Evolutionary conservation across 2,888 invertebrate species (phyloP).

Genomic region (Cephus pygmeus): DNA sequence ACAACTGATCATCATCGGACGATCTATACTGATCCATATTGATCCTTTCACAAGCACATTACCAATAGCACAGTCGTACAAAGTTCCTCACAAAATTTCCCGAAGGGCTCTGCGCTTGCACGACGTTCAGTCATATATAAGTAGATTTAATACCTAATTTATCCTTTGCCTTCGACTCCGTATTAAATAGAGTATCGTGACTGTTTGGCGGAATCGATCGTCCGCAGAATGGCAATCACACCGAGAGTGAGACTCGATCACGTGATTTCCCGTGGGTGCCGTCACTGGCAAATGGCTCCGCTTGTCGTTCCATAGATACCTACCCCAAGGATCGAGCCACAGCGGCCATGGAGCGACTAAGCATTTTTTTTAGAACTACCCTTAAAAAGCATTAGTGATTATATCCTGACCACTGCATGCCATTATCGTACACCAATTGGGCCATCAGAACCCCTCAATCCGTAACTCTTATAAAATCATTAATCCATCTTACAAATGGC

Average conservation of each 20-base stretch:
- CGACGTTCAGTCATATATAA: background rate
- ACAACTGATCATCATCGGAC: background rate
- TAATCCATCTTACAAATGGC: background rate
- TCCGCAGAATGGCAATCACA: constrained; percentile 58
- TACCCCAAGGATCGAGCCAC: background rate
- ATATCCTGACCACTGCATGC: background rate
- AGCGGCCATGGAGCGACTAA: background rate
- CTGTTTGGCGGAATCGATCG: constrained; percentile 49
- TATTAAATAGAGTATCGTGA: constrained; percentile 53
- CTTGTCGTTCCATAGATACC: constrained; percentile 32
- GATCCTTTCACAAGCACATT: background rate
- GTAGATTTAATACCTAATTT: constrained; percentile 15
- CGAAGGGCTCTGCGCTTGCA: background rate
- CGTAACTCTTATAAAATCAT: background rate
- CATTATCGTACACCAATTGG: background rate
- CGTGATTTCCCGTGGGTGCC: constrained; percentile 62
- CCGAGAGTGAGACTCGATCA: constrained; percentile 55
- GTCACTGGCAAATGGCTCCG: constrained; percentile 56
- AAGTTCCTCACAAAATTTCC: background rate
- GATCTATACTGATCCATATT: background rate
- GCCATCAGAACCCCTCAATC: background rate
- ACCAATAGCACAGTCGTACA: background rate
- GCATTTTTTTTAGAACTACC: background rate
- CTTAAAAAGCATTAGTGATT: background rate
- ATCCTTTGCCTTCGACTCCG: constrained; percentile 21